phyloP scores from a whole-genome alignment of 2,113 vertebrate species.

The Symphodus melops region DNA sequence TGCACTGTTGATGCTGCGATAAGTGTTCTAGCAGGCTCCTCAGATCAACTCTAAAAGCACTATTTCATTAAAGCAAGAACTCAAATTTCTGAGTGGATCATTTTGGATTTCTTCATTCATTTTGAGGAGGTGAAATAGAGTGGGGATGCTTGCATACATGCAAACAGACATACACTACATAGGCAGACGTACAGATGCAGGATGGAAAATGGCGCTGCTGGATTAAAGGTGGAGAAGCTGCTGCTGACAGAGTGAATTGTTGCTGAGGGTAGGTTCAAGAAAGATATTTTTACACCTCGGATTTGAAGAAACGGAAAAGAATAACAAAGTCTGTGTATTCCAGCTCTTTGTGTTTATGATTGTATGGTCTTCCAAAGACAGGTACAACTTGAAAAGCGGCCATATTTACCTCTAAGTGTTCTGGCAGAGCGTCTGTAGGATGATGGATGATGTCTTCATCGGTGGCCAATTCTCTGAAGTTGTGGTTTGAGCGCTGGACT shows the following conservation, averaged over 20 bases:
- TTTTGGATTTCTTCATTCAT: slow-evolving; percentile 65
- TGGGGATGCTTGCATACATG: slow-evolving; percentile 9
- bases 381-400: slow-evolving; percentile 76
- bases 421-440: slow-evolving; percentile 74
- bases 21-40: slow-evolving; percentile 71
- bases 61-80: slow-evolving; percentile 74
- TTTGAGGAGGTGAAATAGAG: slow-evolving; percentile 51
- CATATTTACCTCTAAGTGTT: slow-evolving; percentile 75
- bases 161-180: slow-evolving; percentile 23
- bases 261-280: slow-evolving; percentile 62
- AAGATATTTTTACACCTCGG: slow-evolving; percentile 70
- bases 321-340: slow-evolving; percentile 43
- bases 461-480: slow-evolving; percentile 80
- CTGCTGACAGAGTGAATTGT: slow-evolving; percentile 38
- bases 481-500: slow-evolving; percentile 77
- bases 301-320: slow-evolving; percentile 68
- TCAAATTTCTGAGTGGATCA: slow-evolving; percentile 66
- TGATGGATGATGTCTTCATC: slow-evolving; percentile 82
- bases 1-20: slow-evolving; percentile 76
- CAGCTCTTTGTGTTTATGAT: slow-evolving; percentile 55
- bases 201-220: slow-evolving; percentile 65
- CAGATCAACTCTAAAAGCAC: slow-evolving; percentile 72
- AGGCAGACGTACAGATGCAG: slow-evolving; percentile 27
- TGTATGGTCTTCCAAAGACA: slow-evolving; percentile 72
- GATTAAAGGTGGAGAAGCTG: slow-evolving; percentile 60